Percentiles rank a stretch among this genome's conserved stretches.
These are phyloP conservation scores for Carlito syrichta DNA, from an alignment of 2,113 vertebrate genomes.

Conservation along the genomic window DNA sequence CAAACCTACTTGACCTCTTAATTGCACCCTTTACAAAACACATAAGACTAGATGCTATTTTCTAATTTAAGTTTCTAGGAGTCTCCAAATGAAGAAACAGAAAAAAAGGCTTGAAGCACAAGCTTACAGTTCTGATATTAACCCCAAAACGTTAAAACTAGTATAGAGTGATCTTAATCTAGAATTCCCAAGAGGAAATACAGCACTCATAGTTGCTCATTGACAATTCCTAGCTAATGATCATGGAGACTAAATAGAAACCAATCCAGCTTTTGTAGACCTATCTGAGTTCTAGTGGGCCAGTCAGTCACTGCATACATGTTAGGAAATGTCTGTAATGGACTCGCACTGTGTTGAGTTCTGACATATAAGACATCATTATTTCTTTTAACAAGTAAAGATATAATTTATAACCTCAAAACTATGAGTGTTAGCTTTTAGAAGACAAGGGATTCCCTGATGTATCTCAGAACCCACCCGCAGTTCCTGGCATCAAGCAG, in stretches of 20 bases:
- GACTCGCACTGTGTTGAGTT: neutral
- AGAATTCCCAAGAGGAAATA: neutral
- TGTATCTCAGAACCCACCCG: neutral
- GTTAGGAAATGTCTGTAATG: neutral
- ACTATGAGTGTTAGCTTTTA: neutral
- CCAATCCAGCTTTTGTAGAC: neutral
- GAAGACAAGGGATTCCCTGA: neutral
- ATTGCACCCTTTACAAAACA: neutral
- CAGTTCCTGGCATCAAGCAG: neutral
- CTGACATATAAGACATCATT: neutral
- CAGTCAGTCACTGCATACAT: neutral
- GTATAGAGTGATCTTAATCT: neutral
- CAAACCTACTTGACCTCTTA: neutral
- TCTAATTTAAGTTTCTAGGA: neutral
- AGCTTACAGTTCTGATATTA: neutral
- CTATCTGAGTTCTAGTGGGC: neutral
- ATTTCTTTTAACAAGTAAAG: neutral
- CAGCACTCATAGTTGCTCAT: neutral
- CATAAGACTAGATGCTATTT: neutral
- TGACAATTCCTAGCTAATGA: neutral
- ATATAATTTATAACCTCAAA: neutral
- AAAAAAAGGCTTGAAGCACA: neutral
- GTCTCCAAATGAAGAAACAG: neutral
- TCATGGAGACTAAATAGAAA: neutral
- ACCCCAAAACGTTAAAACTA: neutral